A percentile compares a stretch with the other conserved stretches of the same genome.
These are phyloP conservation scores for Cydia strobilella DNA, from an alignment of 1,140 invertebrate genomes.

Conservation along the genomic window DNA sequence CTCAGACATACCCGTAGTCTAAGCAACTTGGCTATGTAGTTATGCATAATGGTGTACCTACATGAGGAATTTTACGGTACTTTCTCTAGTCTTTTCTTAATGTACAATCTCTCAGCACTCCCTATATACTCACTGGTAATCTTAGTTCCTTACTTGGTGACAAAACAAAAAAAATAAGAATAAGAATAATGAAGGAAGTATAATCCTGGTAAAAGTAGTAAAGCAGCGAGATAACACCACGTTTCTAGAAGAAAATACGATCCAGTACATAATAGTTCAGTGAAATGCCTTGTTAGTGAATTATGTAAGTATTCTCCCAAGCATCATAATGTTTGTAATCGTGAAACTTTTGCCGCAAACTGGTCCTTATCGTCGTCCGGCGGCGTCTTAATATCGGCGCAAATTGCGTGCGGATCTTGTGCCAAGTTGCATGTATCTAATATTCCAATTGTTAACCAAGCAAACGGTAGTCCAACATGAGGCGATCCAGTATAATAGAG, in stretches of 20 bases:
- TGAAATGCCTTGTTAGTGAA: not conserved
- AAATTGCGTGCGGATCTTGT: conserved; percentile 37
- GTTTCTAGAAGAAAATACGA: not conserved
- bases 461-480: not conserved
- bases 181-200: no score
- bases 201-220: no score
- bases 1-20: no score
- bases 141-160: no score
- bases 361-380: conserved; percentile 41
- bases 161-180: no score
- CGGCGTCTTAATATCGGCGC: conserved; percentile 34
- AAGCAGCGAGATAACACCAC: not conserved
- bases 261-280: not conserved
- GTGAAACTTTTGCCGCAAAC: conserved; percentile 43
- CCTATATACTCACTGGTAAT: no score
- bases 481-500: not conserved
- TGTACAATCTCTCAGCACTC: no score
- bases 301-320: not conserved
- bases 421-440: conserved; percentile 35
- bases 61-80: no score
- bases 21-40: no score
- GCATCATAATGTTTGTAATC: not conserved
- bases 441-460: not conserved
- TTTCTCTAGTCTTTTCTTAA: no score
- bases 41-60: no score